Percentiles rank a stretch among this genome's conserved stretches.
phyloP scores from a whole-genome alignment of 2,888 invertebrate genomes.

The Oxyscelio sp. region DNA sequence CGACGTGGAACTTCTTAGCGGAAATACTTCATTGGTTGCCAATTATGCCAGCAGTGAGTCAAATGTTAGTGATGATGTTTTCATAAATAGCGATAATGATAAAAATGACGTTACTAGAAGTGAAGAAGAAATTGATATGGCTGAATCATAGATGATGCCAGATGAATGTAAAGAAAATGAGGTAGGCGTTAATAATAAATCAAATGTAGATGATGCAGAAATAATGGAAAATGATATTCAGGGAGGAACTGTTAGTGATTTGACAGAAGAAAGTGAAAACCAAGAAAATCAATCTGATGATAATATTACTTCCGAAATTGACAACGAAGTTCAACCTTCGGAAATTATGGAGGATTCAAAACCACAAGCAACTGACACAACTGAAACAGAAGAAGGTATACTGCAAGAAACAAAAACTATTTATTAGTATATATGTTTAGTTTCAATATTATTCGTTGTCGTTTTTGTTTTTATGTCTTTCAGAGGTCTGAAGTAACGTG shows the following conservation, averaged over 20 bases:
- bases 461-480: too few species aligned
- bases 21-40: conserved; percentile 78
- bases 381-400: too few species aligned
- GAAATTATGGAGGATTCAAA: too few species aligned
- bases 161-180: conserved; percentile 17
- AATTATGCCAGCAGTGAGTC: conserved; percentile 82
- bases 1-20: conserved; percentile 34
- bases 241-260: not conserved
- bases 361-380: too few species aligned
- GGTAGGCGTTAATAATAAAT: not conserved
- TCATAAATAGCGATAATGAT: conserved; percentile 52
- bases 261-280: too few species aligned
- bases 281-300: too few species aligned
- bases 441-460: too few species aligned
- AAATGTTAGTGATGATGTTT: conserved; percentile 79
- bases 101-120: conserved; percentile 55
- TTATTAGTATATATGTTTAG: too few species aligned
- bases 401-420: too few species aligned
- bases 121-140: conserved; percentile 43
- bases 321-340: too few species aligned
- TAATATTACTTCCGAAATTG: too few species aligned
- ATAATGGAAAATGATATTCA: conserved; percentile 10
- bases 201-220: conserved; percentile 30
- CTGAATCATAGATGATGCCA: not conserved
- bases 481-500: too few species aligned